A percentile compares a stretch with the other conserved stretches of the same genome.
Conservation (phyloP, 2,888 invertebrate genomes). For the Hyposoter didymator region DNA sequence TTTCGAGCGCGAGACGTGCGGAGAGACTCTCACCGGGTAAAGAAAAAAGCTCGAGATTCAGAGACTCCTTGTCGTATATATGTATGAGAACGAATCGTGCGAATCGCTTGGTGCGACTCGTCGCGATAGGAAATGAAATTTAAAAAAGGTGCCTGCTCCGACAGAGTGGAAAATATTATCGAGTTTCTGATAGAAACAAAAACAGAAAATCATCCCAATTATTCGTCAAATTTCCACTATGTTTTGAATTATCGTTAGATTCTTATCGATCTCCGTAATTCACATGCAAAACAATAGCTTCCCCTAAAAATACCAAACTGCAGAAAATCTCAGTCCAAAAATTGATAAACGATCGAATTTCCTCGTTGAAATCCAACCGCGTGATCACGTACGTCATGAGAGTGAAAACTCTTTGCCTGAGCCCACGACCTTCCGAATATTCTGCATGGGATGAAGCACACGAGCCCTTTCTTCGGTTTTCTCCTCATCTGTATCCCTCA, state of each 20-base stretch:
- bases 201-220: neutral
- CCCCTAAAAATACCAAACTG: neutral
- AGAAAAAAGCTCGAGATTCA: slow-evolving; percentile 49
- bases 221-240: neutral
- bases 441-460: slow-evolving; percentile 58
- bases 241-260: neutral
- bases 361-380: slow-evolving; percentile 77
- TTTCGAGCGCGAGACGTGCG: slow-evolving; percentile 64
- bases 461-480: slow-evolving; percentile 58
- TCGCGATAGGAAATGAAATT: slow-evolving; percentile 20
- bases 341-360: slow-evolving; percentile 83
- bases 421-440: slow-evolving; percentile 47
- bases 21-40: slow-evolving; percentile 56
- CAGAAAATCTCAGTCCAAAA: slow-evolving; percentile 75
- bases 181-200: neutral
- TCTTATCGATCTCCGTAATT: neutral
- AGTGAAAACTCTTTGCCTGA: slow-evolving; percentile 64
- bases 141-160: slow-evolving; percentile 7
- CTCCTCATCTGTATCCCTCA: slow-evolving; percentile 5
- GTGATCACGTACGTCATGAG: slow-evolving; percentile 68
- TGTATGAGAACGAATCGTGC: slow-evolving; percentile 26
- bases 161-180: neutral
- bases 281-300: neutral
- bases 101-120: slow-evolving; percentile 36
- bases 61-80: slow-evolving; percentile 19